A percentile compares a stretch with the other conserved stretches of the same genome.
These are phyloP conservation scores for Uloborus diversus DNA, from an alignment of 1,140 invertebrate species.

Conservation along the genomic window DNA sequence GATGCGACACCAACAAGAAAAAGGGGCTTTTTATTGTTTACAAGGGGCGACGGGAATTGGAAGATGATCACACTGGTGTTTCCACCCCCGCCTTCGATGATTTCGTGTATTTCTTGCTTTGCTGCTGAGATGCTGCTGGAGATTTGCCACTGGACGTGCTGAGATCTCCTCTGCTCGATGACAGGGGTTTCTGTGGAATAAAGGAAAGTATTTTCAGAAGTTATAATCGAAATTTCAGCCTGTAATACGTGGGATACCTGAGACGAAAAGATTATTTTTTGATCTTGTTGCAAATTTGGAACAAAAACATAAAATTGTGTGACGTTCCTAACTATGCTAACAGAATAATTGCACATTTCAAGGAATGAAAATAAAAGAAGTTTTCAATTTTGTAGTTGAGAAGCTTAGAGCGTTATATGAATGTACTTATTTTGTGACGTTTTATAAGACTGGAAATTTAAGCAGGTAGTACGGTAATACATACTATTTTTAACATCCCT, in stretches of 20 bases:
- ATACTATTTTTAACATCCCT: too few relatives aligned
- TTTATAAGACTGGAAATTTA: too few relatives aligned
- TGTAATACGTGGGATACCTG: neutral
- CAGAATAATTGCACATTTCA: neutral
- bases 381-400: neutral
- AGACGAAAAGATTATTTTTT: neutral
- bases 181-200: constrained; percentile 34
- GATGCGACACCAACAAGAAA: constrained; percentile 41
- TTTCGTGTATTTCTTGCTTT: neutral
- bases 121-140: neutral
- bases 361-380: neutral
- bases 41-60: constrained; percentile 40
- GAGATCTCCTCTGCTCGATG: constrained; percentile 39
- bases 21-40: constrained; percentile 43
- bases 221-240: neutral
- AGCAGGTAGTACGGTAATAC: too few relatives aligned
- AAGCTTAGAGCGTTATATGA: neutral
- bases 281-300: neutral
- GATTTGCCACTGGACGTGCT: neutral
- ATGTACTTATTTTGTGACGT: too few relatives aligned
- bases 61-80: constrained; percentile 44
- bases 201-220: neutral
- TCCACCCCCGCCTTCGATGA: constrained; percentile 13
- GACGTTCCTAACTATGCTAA: neutral
- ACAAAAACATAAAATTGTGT: neutral